Base-by-base conservation (phyloP, 2,888 invertebrate species). In the Herminia tarsipennalis region DNA sequence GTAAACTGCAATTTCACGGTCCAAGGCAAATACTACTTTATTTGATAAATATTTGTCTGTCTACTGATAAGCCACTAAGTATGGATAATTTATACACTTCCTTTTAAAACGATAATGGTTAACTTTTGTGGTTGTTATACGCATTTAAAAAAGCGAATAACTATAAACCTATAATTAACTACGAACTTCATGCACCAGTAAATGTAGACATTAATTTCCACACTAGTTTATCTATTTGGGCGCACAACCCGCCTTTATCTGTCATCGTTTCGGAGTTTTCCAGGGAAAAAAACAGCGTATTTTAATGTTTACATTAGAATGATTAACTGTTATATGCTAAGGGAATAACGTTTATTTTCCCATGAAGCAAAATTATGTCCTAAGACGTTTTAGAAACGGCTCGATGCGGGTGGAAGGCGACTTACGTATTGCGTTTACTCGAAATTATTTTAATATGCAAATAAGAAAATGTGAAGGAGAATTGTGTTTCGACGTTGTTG, bases 361-460 rank as follows among this genome's bases (percentile, higher is more conserved):
- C 39, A 47, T 56, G 67, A 34, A 59, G 32, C 27, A 46, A 47
- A 65, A 65, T 53, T 44, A 69, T 59, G 71, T 64, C 57, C 64
- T 83, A 78, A 56, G 79, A 46, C 75, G 46, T 81, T 82, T 72
- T 52, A 50, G 70, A 72, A 70, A 60, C 61, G 53, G 45, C 37
- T 52, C 34, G 53, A 60, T 63, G 70, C 69, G 76, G 75, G 75
- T 79, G 71, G 82, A 80, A 86, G 83, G 83, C 83, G 80, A 87
- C 81, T 83, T 83, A 86, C 86, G 86, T 90, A 89, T 86, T 86
- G 87, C 87, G 88, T 85, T 90, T 82, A 86, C 86, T 89, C 76
- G 88, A 91, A 90, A 91, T 91, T 87, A 91, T 90, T 91, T 91
- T 91, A 89, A 90, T 90, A 90, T 90, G 90, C 88, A 90, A 91